Conservation (phyloP, 1,140 invertebrate species). For the Macrotrachela quadricornifera region DNA sequence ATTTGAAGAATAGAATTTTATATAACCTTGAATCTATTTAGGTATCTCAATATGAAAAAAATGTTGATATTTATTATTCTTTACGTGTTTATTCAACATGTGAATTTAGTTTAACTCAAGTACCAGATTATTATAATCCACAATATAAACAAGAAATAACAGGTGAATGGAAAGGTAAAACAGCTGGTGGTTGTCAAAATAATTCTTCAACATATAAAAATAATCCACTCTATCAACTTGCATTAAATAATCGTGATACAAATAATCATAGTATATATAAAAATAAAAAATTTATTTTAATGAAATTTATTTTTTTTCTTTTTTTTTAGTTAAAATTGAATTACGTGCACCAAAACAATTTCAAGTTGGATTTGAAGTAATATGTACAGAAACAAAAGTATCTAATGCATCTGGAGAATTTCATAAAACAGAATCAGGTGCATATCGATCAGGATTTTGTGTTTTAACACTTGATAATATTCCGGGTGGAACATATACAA, state of each 20-base stretch:
- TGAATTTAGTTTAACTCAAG: slow-evolving; percentile 53
- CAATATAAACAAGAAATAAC: slow-evolving; percentile 33
- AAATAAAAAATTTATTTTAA: too few species aligned
- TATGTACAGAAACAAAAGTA: background rate
- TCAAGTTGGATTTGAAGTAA: background rate
- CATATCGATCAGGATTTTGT: slow-evolving; percentile 61
- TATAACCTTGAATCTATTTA: slow-evolving; percentile 22
- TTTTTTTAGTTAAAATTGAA: background rate
- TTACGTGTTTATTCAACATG: slow-evolving; percentile 63
- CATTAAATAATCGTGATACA: slow-evolving; percentile 35
- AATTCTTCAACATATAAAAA: slow-evolving; percentile 49
- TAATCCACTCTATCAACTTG: slow-evolving; percentile 59
- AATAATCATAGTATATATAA: slow-evolving; percentile 35
- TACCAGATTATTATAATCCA: slow-evolving; percentile 47
- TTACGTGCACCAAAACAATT: background rate
- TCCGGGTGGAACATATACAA: slow-evolving; percentile 55
- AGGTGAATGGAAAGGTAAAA: slow-evolving; percentile 54
- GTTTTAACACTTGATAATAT: slow-evolving; percentile 56
- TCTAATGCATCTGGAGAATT: background rate
- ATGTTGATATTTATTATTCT: slow-evolving; percentile 73
- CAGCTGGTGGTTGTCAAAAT: slow-evolving; percentile 73
- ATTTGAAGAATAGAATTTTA: too few species aligned
- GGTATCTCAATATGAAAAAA: slow-evolving; percentile 76
- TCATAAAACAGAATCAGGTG: slow-evolving; percentile 10
- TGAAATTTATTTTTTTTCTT: background rate